Base-by-base conservation (phyloP, 2,797 vertebrate genomes). In the Coregonus suidteri region DNA sequence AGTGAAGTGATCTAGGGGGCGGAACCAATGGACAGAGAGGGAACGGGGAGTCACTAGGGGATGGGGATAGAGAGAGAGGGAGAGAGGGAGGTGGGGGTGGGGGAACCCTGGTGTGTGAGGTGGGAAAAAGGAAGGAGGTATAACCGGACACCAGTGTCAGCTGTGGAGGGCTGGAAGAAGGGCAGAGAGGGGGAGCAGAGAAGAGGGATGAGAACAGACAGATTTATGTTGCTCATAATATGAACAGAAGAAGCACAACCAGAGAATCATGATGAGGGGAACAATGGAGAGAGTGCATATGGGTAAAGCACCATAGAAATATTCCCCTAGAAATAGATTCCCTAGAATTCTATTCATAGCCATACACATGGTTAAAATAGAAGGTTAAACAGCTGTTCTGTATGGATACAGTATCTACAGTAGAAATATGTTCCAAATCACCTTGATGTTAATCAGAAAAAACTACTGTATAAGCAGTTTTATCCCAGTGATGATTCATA, bases 1-100 rank as follows among this genome's bases (percentile, higher is more conserved):
- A 82, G 89, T 7, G 31, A 62, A 80, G 81, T 84, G 91, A 90
- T 90, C 90, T 89, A 91, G 90, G 88, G 91, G 69, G 87, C 87
- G 25, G 18, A 30, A 15, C n/a, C 51, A 16, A 30, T 11, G 30
- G 71, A 18, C 30, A 16, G 11, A 14, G 71, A 62, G 56, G 56
- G n/a, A 62, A 31, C 52, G 3, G 35, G 53, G 54, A 37, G 30
- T 3, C 41, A 47, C 2, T 53, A 2, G 47, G 15, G n/a, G 16
- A 25, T 9, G 54, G 52, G 59, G 31, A 34, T 7, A 47, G 41
- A 14, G 41, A 11, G 41, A 47, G 41, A 47, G 41, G 7, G 41
- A 9, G 41, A 3, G 41, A 11, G 41, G 11, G 41, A 47, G 2
- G 9, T 0, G 11, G 14, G 73, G 31, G 31, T 16, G 52, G 30